Evolutionary conservation across 1,140 invertebrate species (phyloP).

Genomic region (Micrasema minimum): DNA sequence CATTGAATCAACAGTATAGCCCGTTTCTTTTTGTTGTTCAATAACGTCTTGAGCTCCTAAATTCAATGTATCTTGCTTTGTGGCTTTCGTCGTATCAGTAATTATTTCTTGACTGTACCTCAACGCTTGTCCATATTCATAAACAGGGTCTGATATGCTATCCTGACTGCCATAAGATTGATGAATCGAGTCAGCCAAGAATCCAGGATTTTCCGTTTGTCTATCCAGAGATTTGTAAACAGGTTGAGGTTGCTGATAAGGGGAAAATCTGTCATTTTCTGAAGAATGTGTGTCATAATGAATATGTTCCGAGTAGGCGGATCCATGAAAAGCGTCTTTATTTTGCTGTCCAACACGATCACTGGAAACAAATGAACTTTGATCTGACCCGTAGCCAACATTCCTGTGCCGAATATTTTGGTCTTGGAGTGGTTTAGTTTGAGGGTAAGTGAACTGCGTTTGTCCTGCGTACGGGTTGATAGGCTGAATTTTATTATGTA

Average conservation of each 20-base stretch:
- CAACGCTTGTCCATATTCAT: constrained; percentile 42
- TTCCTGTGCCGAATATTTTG: constrained; percentile 64
- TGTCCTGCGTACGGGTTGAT: constrained; percentile 63
- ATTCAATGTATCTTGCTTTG: constrained; percentile 62
- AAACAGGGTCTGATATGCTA: constrained; percentile 30
- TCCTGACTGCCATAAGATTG: constrained; percentile 28
- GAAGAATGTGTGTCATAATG: constrained; percentile 60
- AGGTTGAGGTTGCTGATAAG: constrained; percentile 47
- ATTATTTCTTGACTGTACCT: constrained; percentile 47
- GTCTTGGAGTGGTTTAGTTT: constrained; percentile 59
- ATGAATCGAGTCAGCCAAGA: constrained; percentile 32
- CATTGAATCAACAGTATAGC: constrained; percentile 55
- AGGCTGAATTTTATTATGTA: constrained; percentile 21
- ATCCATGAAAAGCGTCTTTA: constrained; percentile 61
- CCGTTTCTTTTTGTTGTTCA: constrained; percentile 57
- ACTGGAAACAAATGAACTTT: constrained; percentile 59
- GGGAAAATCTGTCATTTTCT: constrained; percentile 57
- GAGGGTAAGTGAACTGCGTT: constrained; percentile 60
- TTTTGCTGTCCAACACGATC: constrained; percentile 62
- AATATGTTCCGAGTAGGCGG: constrained; percentile 61
- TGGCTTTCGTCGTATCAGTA: constrained; percentile 59
- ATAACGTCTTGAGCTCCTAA: constrained; percentile 62
- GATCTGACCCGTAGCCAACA: constrained; percentile 58
- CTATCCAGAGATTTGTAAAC: constrained; percentile 44
- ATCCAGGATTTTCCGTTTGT: constrained; percentile 28